Evolutionary conservation across 2,888 invertebrate genomes (phyloP), one percentile per base, ranked within the genome.

Genomic region (Lithophane ornitopus): DNA sequence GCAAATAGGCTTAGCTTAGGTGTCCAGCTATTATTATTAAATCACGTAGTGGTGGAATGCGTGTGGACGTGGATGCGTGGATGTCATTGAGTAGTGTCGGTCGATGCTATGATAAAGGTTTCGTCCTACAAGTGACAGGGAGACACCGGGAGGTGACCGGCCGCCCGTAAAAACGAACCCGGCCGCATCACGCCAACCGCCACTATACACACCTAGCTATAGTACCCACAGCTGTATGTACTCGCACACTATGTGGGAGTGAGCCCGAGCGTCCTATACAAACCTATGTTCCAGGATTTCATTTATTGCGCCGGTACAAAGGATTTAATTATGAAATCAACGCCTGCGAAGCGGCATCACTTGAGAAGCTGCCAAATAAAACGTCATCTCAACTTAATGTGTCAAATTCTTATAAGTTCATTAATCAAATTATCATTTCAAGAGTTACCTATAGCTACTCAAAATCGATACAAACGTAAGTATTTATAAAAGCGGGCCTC

Each of bases 131-230:
- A 84, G 76, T 85, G 87, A 87, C 87, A 81, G 85, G 87, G 84
- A 87, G 84, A 84, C 81, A 73, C 83, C 70, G 85, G 85, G 87
- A 85, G 87, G 87, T 78, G 86, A 77, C 84, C 87, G 87, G 75
- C 86, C 87, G 87, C 84, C 87, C 87, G 87, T 87, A 87, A 87
- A 87, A 87, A 85, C 85, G 85, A 85, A 80, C 85, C 87, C 85
- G 85, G 76, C 81, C 87, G 87, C 76, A 78, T 73, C 84, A 79
- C 77, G 78, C 85, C 78, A 76, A 74, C 78, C 82, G 72, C 67
- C 34, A 54, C 52, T 39, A 65, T 46, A 72, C 81, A 81, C 74
- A 77, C 46, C 49, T 76, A 84, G 56, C 70, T 75, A 72, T 39
- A 69, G 71, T 12, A 44, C 75, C 22, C 52, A 56, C 63, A 72